Conservation (phyloP, 2,888 invertebrate species). For the Athalia rosae region DNA sequence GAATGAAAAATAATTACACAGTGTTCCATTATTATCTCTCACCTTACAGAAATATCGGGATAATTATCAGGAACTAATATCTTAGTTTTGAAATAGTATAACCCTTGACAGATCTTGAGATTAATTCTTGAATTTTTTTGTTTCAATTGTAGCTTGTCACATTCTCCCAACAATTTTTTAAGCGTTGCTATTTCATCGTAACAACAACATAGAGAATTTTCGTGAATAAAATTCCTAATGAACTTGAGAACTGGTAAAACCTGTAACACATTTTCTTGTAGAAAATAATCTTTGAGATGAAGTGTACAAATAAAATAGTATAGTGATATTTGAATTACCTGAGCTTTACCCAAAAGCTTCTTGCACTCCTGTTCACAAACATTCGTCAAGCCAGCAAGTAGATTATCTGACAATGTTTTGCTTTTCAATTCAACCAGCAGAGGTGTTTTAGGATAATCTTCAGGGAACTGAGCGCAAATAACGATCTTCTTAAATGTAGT, state of each 20-base stretch:
- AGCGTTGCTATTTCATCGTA: conserved; percentile 81
- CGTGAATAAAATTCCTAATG: conserved; percentile 79
- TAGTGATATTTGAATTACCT: conserved; percentile 65
- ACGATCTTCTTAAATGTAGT: conserved; percentile 79
- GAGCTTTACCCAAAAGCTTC: conserved; percentile 78
- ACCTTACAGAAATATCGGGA: conserved; percentile 76
- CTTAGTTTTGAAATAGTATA: conserved; percentile 79
- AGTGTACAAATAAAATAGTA: not conserved
- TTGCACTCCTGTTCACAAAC: conserved; percentile 79
- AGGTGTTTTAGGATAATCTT: conserved; percentile 77
- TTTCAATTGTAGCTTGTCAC: conserved; percentile 80
- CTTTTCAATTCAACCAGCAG: conserved; percentile 83
- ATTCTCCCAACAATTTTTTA: conserved; percentile 74
- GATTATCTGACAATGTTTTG: conserved; percentile 79
- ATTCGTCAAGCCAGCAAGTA: conserved; percentile 78
- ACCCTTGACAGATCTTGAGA: conserved; percentile 76
- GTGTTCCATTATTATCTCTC: conserved; percentile 50
- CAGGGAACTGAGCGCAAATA: conserved; percentile 81
- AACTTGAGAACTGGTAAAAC: conserved; percentile 78
- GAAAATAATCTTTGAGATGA: not conserved
- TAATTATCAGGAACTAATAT: conserved; percentile 80
- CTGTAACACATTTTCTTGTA: conserved; percentile 61
- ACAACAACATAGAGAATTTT: conserved; percentile 83
- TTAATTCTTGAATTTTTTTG: conserved; percentile 80
- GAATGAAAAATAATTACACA: not conserved